phyloP scores from a whole-genome alignment of 2,113 vertebrate species.

The Poeciliopsis prolifica region DNA sequence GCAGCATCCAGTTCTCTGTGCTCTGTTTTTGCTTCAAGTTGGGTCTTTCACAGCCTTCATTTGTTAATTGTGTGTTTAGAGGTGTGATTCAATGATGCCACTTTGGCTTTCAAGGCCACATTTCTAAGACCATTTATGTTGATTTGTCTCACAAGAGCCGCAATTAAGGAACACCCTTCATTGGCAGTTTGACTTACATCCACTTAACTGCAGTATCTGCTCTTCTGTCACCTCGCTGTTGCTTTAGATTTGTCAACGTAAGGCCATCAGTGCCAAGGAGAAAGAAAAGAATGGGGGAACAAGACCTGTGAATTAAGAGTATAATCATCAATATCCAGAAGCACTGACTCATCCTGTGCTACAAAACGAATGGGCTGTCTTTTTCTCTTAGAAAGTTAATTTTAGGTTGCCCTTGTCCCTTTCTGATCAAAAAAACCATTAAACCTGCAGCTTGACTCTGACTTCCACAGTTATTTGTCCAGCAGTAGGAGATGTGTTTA shows the following conservation, averaged over 20 bases:
- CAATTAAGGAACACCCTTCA: constrained; percentile 75
- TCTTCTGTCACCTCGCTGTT: constrained; percentile 66
- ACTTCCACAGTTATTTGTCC: not conserved
- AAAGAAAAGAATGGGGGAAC: constrained; percentile 51
- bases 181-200: constrained; percentile 81
- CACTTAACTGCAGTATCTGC: constrained; percentile 74
- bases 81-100: constrained; percentile 51
- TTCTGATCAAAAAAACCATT: constrained; percentile 13
- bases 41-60: constrained; percentile 36
- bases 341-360: constrained; percentile 32
- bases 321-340: constrained; percentile 73
- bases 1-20: not conserved
- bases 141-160: constrained; percentile 75
- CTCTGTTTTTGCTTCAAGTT: constrained; percentile 19
- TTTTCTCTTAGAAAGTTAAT: constrained; percentile 33
- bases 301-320: constrained; percentile 61
- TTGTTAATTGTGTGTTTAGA: constrained; percentile 64
- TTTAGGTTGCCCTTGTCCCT: not conserved
- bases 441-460: constrained; percentile 2
- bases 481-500: not conserved
- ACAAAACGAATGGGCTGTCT: constrained; percentile 3
- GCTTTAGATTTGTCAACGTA: constrained; percentile 75
- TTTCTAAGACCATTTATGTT: constrained; percentile 73
- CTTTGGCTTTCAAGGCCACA: constrained; percentile 60
- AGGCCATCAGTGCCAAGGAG: constrained; percentile 58